A percentile compares a stretch with the other conserved stretches of the same genome.
phyloP scores from a whole-genome alignment of 2,113 vertebrate genomes.

The Oxygymnocypris stewartii region DNA sequence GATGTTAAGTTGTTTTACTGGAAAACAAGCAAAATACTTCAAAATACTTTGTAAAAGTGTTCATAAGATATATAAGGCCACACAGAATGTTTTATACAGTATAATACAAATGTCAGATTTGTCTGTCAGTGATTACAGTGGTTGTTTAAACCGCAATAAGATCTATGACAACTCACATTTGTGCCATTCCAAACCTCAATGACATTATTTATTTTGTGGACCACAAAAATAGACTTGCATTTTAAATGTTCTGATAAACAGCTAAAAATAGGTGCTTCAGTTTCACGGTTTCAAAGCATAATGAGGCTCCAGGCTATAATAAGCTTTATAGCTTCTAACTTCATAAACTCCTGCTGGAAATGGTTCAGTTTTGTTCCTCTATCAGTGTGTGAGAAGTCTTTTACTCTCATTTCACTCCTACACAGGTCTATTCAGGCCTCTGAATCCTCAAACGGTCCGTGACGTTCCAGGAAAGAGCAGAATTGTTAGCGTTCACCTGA shows the following conservation, averaged over 20 bases:
- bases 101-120: neutral
- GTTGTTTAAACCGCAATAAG: neutral
- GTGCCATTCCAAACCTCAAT: neutral
- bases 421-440: neutral
- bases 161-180: neutral
- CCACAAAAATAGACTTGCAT: neutral
- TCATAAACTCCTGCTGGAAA: neutral
- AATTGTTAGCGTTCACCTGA: conserved; percentile 9
- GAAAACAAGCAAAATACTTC: neutral
- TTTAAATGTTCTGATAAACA: neutral
- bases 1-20: neutral
- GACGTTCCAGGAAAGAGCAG: neutral
- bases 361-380: neutral
- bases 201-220: neutral
- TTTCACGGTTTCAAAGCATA: neutral
- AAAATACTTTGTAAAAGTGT: neutral
- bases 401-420: neutral
- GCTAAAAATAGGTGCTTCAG: neutral
- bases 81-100: neutral
- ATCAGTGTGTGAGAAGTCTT: neutral
- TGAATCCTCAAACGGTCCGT: neutral
- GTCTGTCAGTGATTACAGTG: neutral
- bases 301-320: neutral
- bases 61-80: neutral
- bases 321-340: neutral